Conservation (phyloP, 2,888 invertebrate species). For the Apocheima hispidaria region DNA sequence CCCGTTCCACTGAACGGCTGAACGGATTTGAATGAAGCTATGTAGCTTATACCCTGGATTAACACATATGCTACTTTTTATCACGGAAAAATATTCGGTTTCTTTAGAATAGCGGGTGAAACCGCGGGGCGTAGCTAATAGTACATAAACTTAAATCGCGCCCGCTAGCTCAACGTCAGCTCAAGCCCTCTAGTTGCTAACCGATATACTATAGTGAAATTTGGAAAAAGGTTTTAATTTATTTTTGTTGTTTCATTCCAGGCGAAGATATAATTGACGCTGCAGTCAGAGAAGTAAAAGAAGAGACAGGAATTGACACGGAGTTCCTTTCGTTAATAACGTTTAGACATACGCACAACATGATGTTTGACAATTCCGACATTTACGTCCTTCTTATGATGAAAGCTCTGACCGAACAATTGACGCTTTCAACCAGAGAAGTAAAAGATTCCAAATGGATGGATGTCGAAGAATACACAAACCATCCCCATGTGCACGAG, state of each 20-base stretch:
- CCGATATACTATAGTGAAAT: too few species aligned
- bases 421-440: conserved; percentile 90
- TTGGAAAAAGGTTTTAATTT: background rate
- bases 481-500: conserved; percentile 90
- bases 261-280: conserved; percentile 94
- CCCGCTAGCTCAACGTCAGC: too few species aligned
- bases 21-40: too few species aligned
- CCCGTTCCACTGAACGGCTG: too few species aligned
- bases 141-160: too few species aligned
- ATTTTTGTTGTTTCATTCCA: conserved; percentile 60
- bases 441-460: conserved; percentile 93
- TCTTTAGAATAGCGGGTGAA: too few species aligned
- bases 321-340: conserved; percentile 91
- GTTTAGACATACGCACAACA: conserved; percentile 92
- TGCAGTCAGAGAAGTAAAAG: conserved; percentile 93
- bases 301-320: conserved; percentile 94
- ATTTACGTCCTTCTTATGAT: conserved; percentile 93
- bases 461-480: conserved; percentile 89
- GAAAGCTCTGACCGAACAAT: conserved; percentile 87
- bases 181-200: too few species aligned
- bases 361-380: conserved; percentile 94
- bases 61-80: too few species aligned
- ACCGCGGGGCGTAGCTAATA: too few species aligned
- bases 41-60: too few species aligned
- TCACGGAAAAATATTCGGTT: too few species aligned